phyloP scores from a whole-genome alignment of 1,140 invertebrate genomes.

The Drosophila bocqueti region DNA sequence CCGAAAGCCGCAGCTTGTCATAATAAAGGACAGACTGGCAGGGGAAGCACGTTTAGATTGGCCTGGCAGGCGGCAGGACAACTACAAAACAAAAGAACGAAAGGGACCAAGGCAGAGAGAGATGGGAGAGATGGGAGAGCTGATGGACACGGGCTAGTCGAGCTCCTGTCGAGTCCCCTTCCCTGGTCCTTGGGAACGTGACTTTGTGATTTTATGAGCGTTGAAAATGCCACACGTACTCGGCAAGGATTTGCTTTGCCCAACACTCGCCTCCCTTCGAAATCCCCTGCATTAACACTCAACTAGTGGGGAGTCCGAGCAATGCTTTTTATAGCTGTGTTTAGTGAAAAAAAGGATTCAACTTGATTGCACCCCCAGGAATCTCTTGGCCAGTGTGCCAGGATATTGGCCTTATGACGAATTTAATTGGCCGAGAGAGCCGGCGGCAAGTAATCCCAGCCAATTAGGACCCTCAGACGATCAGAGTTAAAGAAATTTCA shows the following conservation, averaged over 20 bases:
- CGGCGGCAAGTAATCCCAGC: conserved; percentile 21
- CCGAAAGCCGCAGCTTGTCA: conserved; percentile 76
- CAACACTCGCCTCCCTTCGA: conserved; percentile 1
- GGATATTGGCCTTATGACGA: conserved; percentile 36
- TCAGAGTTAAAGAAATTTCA: conserved; percentile 14
- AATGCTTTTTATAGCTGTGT: conserved; percentile 79
- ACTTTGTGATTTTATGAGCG: conserved; percentile 82
- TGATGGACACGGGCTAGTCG: conserved; percentile 70
- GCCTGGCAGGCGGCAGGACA: conserved; percentile 62
- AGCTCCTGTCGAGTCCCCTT: conserved; percentile 37
- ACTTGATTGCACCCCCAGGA: conserved; percentile 67
- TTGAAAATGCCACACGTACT: conserved; percentile 73
- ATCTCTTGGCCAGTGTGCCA: conserved; percentile 15
- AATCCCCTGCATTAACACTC: conserved; percentile 73
- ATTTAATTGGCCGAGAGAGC: conserved; percentile 27
- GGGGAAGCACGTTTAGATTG: conserved; percentile 59
- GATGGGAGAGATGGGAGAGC: neutral
- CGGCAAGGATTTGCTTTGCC: conserved; percentile 55
- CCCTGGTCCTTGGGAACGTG: conserved; percentile 54
- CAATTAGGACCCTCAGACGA: conserved; percentile 47
- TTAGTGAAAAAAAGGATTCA: conserved; percentile 79
- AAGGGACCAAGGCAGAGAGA: conserved; percentile 16
- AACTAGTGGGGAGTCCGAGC: conserved; percentile 64
- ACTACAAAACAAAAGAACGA: conserved; percentile 47
- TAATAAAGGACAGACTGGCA: conserved; percentile 67